A percentile compares a stretch with the other conserved stretches of the same genome.
Conservation (phyloP, 2,113 vertebrate species). For the Lophius piscatorius region DNA sequence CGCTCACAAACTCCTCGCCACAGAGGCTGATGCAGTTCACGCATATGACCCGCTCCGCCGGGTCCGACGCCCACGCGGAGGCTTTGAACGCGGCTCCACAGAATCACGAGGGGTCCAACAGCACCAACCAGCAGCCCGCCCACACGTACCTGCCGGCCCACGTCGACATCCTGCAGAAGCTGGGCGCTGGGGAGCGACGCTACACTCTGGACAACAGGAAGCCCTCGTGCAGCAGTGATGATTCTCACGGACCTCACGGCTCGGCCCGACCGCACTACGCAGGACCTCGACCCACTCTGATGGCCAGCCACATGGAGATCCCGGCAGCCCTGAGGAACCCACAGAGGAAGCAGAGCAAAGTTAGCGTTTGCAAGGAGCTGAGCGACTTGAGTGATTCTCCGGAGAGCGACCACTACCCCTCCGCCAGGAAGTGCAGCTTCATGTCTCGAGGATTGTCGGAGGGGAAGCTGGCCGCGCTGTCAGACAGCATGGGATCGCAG, state of each 20-base stretch:
- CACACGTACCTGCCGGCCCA: slow-evolving; percentile 40
- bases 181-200: slow-evolving; percentile 26
- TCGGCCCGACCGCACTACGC: slow-evolving; percentile 47
- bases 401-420: slow-evolving; percentile 78
- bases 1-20: slow-evolving; percentile 75
- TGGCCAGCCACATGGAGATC: slow-evolving; percentile 73
- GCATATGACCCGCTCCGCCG: slow-evolving; percentile 59
- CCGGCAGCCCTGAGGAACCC: slow-evolving; percentile 64
- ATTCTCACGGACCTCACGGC: slow-evolving; percentile 56
- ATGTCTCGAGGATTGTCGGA: slow-evolving; percentile 85
- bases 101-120: slow-evolving; percentile 32
- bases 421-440: slow-evolving; percentile 84
- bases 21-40: slow-evolving; percentile 78
- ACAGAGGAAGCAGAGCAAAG: slow-evolving; percentile 78
- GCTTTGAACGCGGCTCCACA: slow-evolving; percentile 53
- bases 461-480: slow-evolving; percentile 73
- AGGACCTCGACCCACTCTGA: slow-evolving; percentile 59
- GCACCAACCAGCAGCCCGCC: slow-evolving; percentile 41
- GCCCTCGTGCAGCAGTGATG: slow-evolving; percentile 75
- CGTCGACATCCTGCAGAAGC: slow-evolving; percentile 67
- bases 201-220: slow-evolving; percentile 65
- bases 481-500: slow-evolving; percentile 76
- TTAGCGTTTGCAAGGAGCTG: slow-evolving; percentile 77
- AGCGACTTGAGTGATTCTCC: slow-evolving; percentile 80
- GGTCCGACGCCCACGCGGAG: slow-evolving; percentile 65